A percentile compares a stretch with the other conserved stretches of the same genome.
These are phyloP conservation scores for Maccullochella peelii DNA, from an alignment of 2,113 vertebrate species.

Conservation along the genomic window DNA sequence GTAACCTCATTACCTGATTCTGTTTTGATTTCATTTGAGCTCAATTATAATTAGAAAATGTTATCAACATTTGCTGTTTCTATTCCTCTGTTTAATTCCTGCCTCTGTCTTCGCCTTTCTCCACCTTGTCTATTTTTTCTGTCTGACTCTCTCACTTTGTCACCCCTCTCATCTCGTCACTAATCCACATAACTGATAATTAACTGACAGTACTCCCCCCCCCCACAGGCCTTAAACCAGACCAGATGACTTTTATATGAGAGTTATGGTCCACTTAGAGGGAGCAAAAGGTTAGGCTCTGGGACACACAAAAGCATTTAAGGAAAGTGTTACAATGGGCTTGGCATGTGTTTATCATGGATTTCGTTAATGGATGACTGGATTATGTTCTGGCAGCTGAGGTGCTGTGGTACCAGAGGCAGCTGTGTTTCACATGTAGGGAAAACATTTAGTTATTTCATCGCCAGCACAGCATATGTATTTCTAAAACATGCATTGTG, in stretches of 20 bases:
- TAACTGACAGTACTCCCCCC: no score
- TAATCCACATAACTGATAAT: constrained; percentile 23
- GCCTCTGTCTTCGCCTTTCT: neutral
- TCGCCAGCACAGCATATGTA: neutral
- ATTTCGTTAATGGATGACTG: constrained; percentile 62
- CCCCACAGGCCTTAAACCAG: constrained; percentile 38
- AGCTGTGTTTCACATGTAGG: constrained; percentile 29
- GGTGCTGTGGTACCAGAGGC: constrained; percentile 43
- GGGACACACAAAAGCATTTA: constrained; percentile 44
- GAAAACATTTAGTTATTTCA: neutral
- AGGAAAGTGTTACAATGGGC: constrained; percentile 63
- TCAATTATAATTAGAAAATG: neutral
- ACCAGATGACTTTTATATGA: constrained; percentile 61
- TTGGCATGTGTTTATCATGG: constrained; percentile 67
- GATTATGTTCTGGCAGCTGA: constrained; percentile 55
- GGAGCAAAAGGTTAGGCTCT: constrained; percentile 65
- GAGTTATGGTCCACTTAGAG: constrained; percentile 73
- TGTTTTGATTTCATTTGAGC: constrained; percentile 8
- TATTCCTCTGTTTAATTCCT: neutral
- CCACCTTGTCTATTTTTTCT: neutral
- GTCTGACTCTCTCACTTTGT: neutral
- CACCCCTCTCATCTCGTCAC: constrained; percentile 10
- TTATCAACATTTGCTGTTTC: constrained; percentile 7
- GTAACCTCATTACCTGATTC: neutral
- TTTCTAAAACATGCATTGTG: neutral